Evolutionary conservation across 2,888 invertebrate genomes (phyloP), one percentile per base, ranked within the genome.

Genomic region (Chalcis sispes): DNA sequence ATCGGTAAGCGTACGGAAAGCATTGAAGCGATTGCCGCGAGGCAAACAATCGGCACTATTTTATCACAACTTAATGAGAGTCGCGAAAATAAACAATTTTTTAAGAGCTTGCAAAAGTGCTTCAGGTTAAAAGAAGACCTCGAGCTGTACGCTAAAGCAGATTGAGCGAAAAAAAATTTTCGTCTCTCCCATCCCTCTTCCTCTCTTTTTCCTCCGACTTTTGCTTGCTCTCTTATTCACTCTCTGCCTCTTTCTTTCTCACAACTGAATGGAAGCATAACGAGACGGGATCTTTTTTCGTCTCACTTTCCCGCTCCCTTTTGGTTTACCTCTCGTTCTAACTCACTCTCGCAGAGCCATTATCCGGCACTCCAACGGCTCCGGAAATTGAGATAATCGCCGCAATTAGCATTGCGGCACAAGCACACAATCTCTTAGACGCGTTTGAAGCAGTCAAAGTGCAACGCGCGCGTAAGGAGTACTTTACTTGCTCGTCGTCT

Each of bases 301-400:
- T 50, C n/a, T 46, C 36, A 15, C 32, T 25, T 46, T 42, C n/a
- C 18, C 27, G 29, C 62, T 20, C 32, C 25, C n/a, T n/a, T n/a
- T n/a, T n/a, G n/a, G n/a, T n/a, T n/a, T n/a, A 27, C 18, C 69
- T 58, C 20, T 29, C 2, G 15, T 13, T 36, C 25, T 32, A n/a
- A n/a, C 46, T 23, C 29, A 2, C 52, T 36, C 64, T 46, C n/a
- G n/a, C 56, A 15, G 25, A 27, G 50, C 58, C 76, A 77, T 77
- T 77, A 77, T 64, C 56, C 64, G 50, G 58, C 58, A 72, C 72
- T 77, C 59, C 58, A 66, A 65, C 29, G 46, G 54, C 56, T n/a
- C 72, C 72, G 75, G 78, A 78, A 78, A 78, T 78, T 75, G 72
- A 75, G 78, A 75, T 78, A 78, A 78, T 78, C 75, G 75, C 52